Evolutionary conservation across 2,888 invertebrate species (phyloP).

Genomic region (Aphidoletes aphidimyza): DNA sequence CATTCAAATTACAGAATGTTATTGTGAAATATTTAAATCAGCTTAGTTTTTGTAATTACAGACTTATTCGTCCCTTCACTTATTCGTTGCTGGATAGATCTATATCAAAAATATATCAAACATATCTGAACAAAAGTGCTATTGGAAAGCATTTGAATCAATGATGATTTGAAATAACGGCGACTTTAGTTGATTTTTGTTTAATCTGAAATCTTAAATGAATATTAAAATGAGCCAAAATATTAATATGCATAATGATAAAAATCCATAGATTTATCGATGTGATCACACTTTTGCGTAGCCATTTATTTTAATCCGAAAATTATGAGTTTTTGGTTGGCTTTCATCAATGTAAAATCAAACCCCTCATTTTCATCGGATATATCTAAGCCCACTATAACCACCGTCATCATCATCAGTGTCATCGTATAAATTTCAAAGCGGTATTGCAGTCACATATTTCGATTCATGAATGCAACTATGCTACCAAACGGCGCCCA

Average conservation of each 20-base stretch:
- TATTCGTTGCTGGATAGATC: too few species aligned
- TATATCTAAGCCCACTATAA: not conserved
- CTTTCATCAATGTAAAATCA: not conserved
- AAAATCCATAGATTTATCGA: conserved; percentile 45
- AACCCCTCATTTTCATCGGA: not conserved
- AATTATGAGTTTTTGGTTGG: conserved; percentile 16
- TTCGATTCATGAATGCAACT: not conserved
- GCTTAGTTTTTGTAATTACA: not conserved
- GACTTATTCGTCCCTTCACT: too few species aligned
- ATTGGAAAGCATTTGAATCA: too few species aligned
- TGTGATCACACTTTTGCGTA: not conserved
- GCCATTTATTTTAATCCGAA: not conserved
- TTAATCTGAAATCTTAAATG: not conserved
- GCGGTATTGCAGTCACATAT: not conserved
- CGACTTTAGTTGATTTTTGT: too few species aligned
- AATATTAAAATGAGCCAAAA: conserved; percentile 10
- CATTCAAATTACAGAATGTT: not conserved
- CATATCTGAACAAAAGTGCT: too few species aligned
- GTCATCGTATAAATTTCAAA: conserved; percentile 33
- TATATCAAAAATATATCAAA: too few species aligned
- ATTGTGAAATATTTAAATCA: not conserved
- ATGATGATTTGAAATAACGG: too few species aligned
- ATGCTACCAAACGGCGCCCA: not conserved
- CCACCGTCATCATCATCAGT: conserved; percentile 39
- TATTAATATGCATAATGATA: conserved; percentile 39